A percentile compares a stretch with the other conserved stretches of the same genome.
phyloP scores from a whole-genome alignment of 1,140 invertebrate genomes.

The Drepana arcuata region DNA sequence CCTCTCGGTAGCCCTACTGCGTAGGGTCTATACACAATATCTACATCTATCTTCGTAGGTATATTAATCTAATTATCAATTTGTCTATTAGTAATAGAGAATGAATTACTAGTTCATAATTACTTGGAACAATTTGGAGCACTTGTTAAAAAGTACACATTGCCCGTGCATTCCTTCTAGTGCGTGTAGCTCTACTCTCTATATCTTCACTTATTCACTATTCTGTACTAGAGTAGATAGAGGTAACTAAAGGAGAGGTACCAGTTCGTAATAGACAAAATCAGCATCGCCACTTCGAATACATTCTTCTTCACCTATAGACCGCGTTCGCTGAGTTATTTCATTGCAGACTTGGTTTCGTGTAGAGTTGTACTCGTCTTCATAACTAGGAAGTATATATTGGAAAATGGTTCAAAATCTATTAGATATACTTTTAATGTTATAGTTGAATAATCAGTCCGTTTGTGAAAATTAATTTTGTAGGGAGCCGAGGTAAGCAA shows the following conservation, averaged over 20 bases:
- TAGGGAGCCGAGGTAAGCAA: slow-evolving; percentile 58
- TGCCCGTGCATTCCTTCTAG: slow-evolving; percentile 64
- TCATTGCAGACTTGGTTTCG: too few species aligned
- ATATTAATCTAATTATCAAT: slow-evolving; percentile 50
- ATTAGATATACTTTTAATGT: too few species aligned
- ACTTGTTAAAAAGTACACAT: slow-evolving; percentile 71
- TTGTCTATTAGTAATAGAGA: slow-evolving; percentile 61
- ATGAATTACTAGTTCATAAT: slow-evolving; percentile 69
- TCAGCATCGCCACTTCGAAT: too few species aligned
- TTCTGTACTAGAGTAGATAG: slow-evolving; percentile 60
- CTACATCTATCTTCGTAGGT: slow-evolving; percentile 51
- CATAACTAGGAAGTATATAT: too few species aligned
- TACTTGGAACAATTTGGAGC: slow-evolving; percentile 65
- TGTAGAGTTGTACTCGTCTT: too few species aligned
- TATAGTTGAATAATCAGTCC: too few species aligned
- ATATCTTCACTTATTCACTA: slow-evolving; percentile 59
- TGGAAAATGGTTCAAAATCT: too few species aligned
- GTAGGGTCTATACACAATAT: slow-evolving; percentile 32
- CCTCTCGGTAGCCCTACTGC: slow-evolving; percentile 4
- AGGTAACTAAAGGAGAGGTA: slow-evolving; percentile 57
- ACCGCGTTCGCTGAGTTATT: too few species aligned
- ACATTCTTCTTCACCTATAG: too few species aligned
- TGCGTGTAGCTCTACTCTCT: slow-evolving; percentile 52
- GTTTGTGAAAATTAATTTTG: too few species aligned
- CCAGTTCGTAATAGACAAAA: too few species aligned